Percentiles rank a stretch among this genome's conserved stretches.
Evolutionary conservation across 2,797 vertebrate species (phyloP).

Genomic region (Oophaga sylvatica): DNA sequence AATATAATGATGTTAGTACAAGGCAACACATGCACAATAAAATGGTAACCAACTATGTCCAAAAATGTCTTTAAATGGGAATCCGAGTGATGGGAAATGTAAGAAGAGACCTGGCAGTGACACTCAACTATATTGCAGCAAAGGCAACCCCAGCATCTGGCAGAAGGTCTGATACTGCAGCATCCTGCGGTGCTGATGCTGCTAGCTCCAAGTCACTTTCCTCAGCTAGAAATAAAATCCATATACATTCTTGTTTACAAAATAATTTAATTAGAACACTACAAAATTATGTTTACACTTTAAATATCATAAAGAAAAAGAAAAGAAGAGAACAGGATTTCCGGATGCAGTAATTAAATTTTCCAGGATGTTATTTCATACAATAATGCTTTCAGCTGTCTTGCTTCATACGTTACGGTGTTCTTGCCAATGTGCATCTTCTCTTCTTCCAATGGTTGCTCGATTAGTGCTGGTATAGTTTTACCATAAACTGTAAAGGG

Average conservation of each 20-base stretch:
- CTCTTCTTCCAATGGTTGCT: constrained; percentile 89
- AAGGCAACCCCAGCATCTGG: neutral
- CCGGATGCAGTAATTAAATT: constrained; percentile 65
- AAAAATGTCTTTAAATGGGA: no score
- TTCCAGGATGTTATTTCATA: constrained; percentile 89
- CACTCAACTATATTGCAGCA: neutral
- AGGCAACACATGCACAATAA: no score
- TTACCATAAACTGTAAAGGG: constrained; percentile 75
- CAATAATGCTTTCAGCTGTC: constrained; percentile 87
- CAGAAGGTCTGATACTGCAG: neutral
- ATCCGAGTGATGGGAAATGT: no score
- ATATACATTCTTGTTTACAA: neutral
- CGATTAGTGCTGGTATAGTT: constrained; percentile 87
- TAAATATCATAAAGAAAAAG: neutral
- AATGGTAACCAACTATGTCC: no score
- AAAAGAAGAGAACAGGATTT: neutral
- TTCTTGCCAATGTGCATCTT: constrained; percentile 87
- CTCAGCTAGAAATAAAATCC: neutral
- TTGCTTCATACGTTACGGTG: constrained; percentile 91
- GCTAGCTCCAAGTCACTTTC: neutral
- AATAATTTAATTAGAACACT: constrained; percentile 29
- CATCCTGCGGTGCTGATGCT: neutral
- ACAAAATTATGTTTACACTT: constrained; percentile 29
- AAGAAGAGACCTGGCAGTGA: no score
- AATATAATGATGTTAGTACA: no score